phyloP scores from a whole-genome alignment of 92 coral and sea anemone species.

The Epizoanthus ramosus region DNA sequence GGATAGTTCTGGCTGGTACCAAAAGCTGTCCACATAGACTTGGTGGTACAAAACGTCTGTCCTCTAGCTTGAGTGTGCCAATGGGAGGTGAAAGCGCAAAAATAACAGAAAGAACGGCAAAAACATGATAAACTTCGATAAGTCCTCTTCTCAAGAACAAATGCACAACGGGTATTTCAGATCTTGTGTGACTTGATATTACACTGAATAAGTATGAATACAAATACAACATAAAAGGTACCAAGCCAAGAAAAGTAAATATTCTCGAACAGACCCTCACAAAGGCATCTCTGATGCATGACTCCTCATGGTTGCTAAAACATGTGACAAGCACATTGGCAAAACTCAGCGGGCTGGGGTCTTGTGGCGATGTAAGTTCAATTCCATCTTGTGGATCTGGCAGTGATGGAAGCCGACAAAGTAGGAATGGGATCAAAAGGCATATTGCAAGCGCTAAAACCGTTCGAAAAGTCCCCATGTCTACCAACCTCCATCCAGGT shows the following conservation, averaged over 20 bases:
- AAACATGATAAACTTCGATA: neutral
- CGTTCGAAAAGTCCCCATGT: too few species aligned
- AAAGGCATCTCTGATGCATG: neutral
- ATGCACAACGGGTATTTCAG: too few species aligned
- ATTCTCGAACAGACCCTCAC: neutral
- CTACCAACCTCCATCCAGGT: neutral
- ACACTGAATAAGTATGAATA: too few species aligned
- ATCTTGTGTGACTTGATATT: too few species aligned
- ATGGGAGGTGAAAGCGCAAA: neutral
- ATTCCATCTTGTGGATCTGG: conserved; percentile 6
- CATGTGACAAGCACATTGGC: neutral
- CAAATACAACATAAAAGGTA: too few species aligned
- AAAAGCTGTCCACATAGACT: too few species aligned
- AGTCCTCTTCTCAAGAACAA: too few species aligned
- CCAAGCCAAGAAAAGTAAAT: neutral
- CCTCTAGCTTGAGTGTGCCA: too few species aligned
- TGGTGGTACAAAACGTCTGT: too few species aligned
- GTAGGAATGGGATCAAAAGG: neutral
- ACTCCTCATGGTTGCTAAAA: neutral
- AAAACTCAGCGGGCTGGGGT: neutral
- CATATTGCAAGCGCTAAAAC: neutral
- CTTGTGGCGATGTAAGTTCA: conserved; percentile 3
- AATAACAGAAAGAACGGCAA: neutral
- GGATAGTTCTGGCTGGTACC: too few species aligned
- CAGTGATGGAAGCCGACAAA: neutral